Evolutionary conservation across 1,140 invertebrate species (phyloP).

Genomic region (Monomorium pharaonis): DNA sequence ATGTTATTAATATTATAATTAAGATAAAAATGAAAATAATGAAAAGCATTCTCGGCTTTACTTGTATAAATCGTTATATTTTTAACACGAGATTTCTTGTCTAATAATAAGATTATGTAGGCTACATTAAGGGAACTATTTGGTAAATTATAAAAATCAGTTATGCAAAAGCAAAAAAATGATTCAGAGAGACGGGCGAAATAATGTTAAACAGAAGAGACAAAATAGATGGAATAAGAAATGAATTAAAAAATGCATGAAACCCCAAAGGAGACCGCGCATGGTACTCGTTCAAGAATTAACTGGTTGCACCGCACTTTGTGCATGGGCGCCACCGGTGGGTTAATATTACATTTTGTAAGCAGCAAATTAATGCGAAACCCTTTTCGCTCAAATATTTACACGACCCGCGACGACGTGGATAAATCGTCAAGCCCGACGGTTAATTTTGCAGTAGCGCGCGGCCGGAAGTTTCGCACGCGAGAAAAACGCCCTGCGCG

Average conservation of each 20-base stretch:
- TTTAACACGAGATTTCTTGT: not conserved
- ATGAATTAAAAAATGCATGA: not conserved
- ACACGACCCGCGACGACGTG: conserved; percentile 54
- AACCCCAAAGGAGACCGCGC: not conserved
- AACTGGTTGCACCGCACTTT: conserved; percentile 39
- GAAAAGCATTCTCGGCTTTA: not conserved
- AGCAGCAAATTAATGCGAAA: conserved; percentile 57
- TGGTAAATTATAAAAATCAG: not conserved
- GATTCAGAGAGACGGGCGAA: not conserved
- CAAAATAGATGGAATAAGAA: not conserved
- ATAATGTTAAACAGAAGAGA: not conserved
- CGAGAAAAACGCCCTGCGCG: conserved; percentile 36
- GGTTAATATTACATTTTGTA: conserved; percentile 58
- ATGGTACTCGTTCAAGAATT: conserved; percentile 36
- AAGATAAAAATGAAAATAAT: conserved; percentile 3
- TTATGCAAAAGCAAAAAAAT: not conserved
- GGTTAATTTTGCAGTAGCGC: conserved; percentile 53
- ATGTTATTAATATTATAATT: not conserved
- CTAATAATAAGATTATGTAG: not conserved
- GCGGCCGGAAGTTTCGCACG: conserved; percentile 47
- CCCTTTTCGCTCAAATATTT: conserved; percentile 58
- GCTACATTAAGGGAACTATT: not conserved
- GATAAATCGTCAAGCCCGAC: conserved; percentile 50
- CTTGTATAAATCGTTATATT: not conserved
- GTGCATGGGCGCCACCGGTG: not conserved